Evolutionary conservation across 2,888 invertebrate species (phyloP).

Genomic region (Sicus ferrugineus): DNA sequence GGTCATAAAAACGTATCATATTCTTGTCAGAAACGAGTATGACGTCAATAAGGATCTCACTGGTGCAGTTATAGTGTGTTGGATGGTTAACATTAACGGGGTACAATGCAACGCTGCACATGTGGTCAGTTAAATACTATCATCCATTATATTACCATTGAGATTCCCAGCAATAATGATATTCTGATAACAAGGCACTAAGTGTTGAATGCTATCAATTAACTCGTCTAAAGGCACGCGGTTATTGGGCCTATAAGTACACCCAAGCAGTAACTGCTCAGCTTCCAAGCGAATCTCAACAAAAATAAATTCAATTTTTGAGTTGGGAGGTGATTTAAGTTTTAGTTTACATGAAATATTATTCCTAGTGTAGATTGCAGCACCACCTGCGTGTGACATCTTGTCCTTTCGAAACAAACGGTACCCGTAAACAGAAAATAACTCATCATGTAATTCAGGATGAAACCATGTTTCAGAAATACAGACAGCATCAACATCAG

Average conservation of each 20-base stretch:
- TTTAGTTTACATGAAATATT: not conserved
- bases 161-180: constrained; percentile 10
- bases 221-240: not conserved
- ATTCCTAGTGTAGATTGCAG: not conserved
- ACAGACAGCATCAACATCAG: not conserved
- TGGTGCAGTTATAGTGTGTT: not conserved
- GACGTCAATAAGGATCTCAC: not conserved
- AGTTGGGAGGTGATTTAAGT: not conserved
- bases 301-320: not conserved
- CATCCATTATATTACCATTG: not conserved
- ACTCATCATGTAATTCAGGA: not conserved
- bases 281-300: not conserved
- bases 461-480: not conserved
- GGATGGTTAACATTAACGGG: not conserved
- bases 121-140: not conserved
- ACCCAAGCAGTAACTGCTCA: not conserved
- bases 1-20: constrained; percentile 3
- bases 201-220: not conserved
- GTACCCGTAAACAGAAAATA: not conserved
- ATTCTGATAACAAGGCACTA: not conserved
- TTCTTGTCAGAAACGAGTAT: no score
- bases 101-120: no score
- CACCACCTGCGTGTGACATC: not conserved
- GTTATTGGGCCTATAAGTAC: not conserved
- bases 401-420: not conserved